Evolutionary conservation across 2,888 invertebrate genomes (phyloP).

Genomic region (Byasa hedistus): DNA sequence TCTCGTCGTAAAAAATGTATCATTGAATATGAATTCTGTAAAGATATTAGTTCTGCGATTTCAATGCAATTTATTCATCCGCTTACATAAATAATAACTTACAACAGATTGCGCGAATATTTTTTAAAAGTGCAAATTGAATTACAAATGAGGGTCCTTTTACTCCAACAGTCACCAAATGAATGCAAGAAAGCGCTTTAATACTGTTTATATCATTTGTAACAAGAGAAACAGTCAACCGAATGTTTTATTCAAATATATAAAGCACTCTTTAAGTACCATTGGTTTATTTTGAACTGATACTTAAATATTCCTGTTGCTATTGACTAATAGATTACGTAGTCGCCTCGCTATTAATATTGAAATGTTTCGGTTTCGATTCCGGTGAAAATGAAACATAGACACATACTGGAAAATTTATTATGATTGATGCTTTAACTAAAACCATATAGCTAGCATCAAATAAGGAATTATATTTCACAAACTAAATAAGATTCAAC

Average conservation of each 20-base stretch:
- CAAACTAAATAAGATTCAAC: no score
- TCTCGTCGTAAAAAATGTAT: no score
- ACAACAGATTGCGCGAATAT: slow-evolving; percentile 11
- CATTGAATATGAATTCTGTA: background rate
- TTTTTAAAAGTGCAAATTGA: slow-evolving; percentile 19
- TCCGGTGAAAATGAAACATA: background rate
- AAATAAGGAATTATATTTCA: no score
- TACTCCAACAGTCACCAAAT: slow-evolving; percentile 9
- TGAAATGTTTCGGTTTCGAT: background rate
- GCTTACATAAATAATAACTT: background rate
- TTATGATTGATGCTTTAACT: no score
- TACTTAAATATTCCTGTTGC: background rate
- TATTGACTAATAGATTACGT: background rate
- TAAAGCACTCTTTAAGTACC: background rate
- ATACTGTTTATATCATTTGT: slow-evolving; percentile 25
- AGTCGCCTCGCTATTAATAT: background rate
- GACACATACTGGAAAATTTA: no score
- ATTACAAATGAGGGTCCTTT: slow-evolving; percentile 23
- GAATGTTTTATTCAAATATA: slow-evolving; percentile 24
- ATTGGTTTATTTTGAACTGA: slow-evolving; percentile 3
- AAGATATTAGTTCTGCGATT: background rate
- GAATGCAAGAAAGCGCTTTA: slow-evolving; percentile 16
- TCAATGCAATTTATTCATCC: background rate
- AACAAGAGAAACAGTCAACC: slow-evolving; percentile 8
- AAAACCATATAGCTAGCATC: no score